A percentile compares a stretch with the other conserved stretches of the same genome.
phyloP scores from a whole-genome alignment of 2,113 vertebrate genomes.

The Polypterus bichir region DNA sequence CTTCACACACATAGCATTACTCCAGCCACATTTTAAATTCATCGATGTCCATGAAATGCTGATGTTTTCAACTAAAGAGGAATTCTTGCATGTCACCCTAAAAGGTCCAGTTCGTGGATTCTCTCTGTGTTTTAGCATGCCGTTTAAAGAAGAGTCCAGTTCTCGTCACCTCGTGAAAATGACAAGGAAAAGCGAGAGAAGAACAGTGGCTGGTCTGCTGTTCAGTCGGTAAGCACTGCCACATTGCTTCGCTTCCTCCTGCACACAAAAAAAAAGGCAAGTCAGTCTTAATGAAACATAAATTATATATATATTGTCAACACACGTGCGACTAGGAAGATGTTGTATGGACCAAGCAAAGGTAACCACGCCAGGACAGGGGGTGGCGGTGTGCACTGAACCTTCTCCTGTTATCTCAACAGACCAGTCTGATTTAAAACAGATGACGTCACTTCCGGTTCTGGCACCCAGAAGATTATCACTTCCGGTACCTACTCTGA shows the following conservation, averaged over 20 bases:
- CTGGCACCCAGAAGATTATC: no score
- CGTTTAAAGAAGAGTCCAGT: conserved; percentile 45
- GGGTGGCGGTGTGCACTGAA: no score
- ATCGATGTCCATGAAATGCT: conserved; percentile 62
- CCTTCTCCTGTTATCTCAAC: no score
- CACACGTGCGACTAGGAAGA: no score
- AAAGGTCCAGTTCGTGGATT: conserved; percentile 54
- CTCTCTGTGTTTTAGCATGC: conserved; percentile 62
- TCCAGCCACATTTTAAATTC: conserved; percentile 64
- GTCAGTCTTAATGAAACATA: no score
- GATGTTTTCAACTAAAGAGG: conserved; percentile 57
- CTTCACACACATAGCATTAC: conserved; percentile 53
- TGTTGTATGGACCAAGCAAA: no score
- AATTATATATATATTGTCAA: no score
- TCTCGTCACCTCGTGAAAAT: conserved; percentile 58
- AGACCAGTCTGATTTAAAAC: no score
- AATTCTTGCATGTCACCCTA: conserved; percentile 56
- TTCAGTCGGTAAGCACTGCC: conserved; percentile 32
- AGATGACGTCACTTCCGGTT: no score
- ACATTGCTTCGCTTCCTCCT: conserved; percentile 64
- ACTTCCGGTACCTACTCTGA: no score
- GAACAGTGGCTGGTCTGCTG: conserved; percentile 26
- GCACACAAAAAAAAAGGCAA: not conserved
- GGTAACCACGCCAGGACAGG: no score
- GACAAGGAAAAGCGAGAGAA: conserved; percentile 31